Conservation (phyloP, 2,888 invertebrate species). For the Nomada ferruginata region DNA sequence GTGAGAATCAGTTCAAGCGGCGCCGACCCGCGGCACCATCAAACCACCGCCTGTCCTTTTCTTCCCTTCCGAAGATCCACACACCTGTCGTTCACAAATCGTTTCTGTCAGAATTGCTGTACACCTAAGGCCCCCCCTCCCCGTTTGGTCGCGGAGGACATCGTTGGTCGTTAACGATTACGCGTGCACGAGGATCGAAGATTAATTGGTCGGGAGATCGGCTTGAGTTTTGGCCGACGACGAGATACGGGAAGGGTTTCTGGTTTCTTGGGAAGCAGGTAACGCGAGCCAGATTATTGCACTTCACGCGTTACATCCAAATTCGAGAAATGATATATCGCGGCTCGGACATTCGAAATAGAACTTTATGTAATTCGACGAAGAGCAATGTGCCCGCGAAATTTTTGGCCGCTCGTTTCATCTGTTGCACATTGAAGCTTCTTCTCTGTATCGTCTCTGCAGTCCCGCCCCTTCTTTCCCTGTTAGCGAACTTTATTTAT, state of each 20-base stretch:
- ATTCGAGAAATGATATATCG: constrained; percentile 45
- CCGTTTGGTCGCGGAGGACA: too few species aligned
- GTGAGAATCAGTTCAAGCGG: constrained; percentile 60
- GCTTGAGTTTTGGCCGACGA: constrained; percentile 7
- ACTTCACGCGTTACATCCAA: constrained; percentile 39
- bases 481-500: too few species aligned
- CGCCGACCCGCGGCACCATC: constrained; percentile 76
- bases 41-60: constrained; percentile 48
- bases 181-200: constrained; percentile 10
- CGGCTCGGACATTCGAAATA: constrained; percentile 52
- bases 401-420: not conserved
- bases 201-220: constrained; percentile 25
- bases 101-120: not conserved
- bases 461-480: too few species aligned
- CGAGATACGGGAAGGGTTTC: not conserved
- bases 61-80: constrained; percentile 1
- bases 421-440: not conserved
- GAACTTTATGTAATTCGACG: constrained; percentile 53
- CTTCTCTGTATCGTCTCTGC: too few species aligned
- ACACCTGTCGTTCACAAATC: constrained; percentile 2
- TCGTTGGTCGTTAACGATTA: not conserved
- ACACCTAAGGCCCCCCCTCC: not conserved
- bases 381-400: not conserved
- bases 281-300: constrained; percentile 43
- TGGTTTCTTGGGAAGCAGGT: constrained; percentile 9